Evolutionary conservation across 2,113 vertebrate genomes (phyloP), one percentile per base, ranked within the genome.

Genomic region (Dromiciops gliroides): DNA sequence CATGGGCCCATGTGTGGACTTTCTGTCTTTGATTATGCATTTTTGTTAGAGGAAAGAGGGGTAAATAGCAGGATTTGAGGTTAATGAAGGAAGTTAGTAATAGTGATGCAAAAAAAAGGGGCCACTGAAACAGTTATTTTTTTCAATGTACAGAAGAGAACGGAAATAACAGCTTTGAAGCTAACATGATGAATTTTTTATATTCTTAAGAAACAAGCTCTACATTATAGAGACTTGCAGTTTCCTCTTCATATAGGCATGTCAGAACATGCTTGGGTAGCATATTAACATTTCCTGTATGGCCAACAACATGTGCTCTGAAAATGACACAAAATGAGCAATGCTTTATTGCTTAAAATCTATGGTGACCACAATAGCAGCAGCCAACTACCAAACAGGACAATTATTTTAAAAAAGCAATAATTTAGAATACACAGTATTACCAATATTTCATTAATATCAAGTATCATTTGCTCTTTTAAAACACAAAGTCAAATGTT

Each of bases 251-350:
- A 93, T 94, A 93, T 51, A 96, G 91, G 44, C 37, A 60, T 53
- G 91, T 50, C 28, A 47, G 10, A 92, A 51, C 12, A 53, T 50
- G 48, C 5, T 53, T 95, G 88, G 89, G 2, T n/a, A 75, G 37
- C 53, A 50, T 50, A 5, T 89, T 60, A 95, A 37, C 90, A 96
- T 97, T 93, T 48, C 48, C 50, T 96, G 75, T 93, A n/a, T 48
- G 12, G 51, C 83, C 89, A 92, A 89, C 60, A 75, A 5, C 48
- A 75, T 11, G 50, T 51, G 89, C 89, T 50, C 51, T 56, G 90
- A 67, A 28, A 95, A 94, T 47, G 31, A 91, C 92, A 52, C 51
- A 92, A 48, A 94, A 50, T 25, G 90, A 67, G 89, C 2, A 94
- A 48, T 89, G 75, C 90, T 91, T 44, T 83, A 83, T 83, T 95